phyloP scores from a whole-genome alignment of 2,113 vertebrate species.

The Eulemur rufifrons region DNA sequence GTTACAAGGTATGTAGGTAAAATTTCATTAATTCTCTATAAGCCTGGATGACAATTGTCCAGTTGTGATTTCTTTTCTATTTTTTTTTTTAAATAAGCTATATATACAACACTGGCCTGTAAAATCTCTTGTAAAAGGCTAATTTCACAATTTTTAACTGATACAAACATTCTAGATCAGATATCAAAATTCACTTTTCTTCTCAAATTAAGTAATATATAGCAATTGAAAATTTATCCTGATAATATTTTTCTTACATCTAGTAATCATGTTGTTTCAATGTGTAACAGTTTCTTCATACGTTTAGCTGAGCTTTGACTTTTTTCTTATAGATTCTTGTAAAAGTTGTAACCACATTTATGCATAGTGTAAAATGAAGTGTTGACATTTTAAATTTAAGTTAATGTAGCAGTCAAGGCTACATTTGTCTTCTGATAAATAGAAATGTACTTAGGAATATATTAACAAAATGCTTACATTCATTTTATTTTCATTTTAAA shows the following conservation, averaged over 20 bases:
- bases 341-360: not conserved
- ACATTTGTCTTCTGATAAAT: not conserved
- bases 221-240: conserved; percentile 24
- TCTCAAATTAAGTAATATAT: conserved; percentile 27
- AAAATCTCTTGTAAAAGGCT: conserved; percentile 16
- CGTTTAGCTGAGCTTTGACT: not conserved
- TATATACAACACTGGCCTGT: not conserved
- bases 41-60: conserved; percentile 41
- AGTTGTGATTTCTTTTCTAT: not conserved
- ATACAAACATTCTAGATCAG: not conserved
- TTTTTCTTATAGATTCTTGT: not conserved
- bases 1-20: conserved; percentile 92
- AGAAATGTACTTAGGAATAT: not conserved
- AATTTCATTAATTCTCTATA: conserved; percentile 71
- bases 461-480: not conserved
- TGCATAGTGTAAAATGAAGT: not conserved
- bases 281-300: not conserved
- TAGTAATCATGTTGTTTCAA: not conserved
- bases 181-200: conserved; percentile 5
- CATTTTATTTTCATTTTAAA: not conserved
- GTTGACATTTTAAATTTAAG: not conserved
- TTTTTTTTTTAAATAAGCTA: not conserved
- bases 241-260: conserved; percentile 36
- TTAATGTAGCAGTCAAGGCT: not conserved
- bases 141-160: conserved; percentile 40